Conservation (phyloP, 2,797 vertebrate genomes). For the Rhynchonycteris naso region DNA sequence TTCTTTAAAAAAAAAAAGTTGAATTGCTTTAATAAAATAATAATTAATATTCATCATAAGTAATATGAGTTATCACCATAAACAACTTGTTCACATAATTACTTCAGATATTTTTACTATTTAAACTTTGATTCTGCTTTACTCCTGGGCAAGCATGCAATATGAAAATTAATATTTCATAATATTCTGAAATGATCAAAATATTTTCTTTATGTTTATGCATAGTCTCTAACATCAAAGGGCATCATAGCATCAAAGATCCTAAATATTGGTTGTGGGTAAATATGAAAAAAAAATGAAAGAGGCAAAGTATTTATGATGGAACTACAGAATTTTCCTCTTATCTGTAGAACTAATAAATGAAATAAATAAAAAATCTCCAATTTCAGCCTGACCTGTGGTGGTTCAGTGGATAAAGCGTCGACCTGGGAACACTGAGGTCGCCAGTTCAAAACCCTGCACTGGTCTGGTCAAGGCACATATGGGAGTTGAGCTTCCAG, state of each 20-base stretch:
- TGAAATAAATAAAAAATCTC: constrained; percentile 6
- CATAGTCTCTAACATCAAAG: constrained; percentile 8
- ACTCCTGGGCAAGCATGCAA: neutral
- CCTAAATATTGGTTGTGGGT: neutral
- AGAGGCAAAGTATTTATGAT: neutral
- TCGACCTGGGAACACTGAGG: no score
- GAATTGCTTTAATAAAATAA: neutral
- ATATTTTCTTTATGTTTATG: neutral
- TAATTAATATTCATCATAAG: constrained; percentile 3
- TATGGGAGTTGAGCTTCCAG: no score
- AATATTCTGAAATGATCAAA: neutral
- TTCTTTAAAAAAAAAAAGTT: neutral
- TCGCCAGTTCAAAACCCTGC: no score
- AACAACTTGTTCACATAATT: neutral
- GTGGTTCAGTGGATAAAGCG: no score
- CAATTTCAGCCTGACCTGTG: no score
- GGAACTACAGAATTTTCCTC: neutral
- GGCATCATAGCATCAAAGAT: neutral
- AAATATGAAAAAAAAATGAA: neutral
- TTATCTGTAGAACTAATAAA: neutral
- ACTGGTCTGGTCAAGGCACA: no score
- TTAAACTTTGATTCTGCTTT: constrained; percentile 5
- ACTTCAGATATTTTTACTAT: neutral
- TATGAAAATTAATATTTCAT: neutral
- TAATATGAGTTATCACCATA: neutral